phyloP scores from a whole-genome alignment of 2,113 vertebrate genomes.

The Ariopsis seemanni region DNA sequence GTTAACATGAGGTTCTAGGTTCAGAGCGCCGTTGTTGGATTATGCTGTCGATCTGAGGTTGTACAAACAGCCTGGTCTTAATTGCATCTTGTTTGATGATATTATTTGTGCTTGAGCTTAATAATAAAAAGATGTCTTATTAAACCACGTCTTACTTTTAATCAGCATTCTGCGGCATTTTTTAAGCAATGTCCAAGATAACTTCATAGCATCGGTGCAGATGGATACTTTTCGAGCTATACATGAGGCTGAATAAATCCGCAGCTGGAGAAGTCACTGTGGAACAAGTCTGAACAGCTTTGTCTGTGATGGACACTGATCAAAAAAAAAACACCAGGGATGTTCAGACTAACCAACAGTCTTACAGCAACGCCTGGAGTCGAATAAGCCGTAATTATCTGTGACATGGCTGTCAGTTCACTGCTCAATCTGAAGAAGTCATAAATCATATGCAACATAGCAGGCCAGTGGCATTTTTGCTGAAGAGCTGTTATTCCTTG shows the following conservation, averaged over 20 bases:
- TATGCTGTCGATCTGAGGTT: constrained; percentile 16
- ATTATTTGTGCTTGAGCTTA: not conserved
- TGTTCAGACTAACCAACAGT: not conserved
- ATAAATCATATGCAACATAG: constrained; percentile 47
- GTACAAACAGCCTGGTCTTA: constrained; percentile 1
- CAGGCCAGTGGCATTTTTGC: constrained; percentile 29
- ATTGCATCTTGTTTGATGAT: constrained; percentile 9
- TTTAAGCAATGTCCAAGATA: not conserved
- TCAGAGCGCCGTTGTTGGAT: constrained; percentile 3
- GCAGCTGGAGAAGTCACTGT: not conserved
- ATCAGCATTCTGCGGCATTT: not conserved
- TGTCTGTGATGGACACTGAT: not conserved
- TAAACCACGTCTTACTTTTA: not conserved
- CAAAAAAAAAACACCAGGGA: not conserved
- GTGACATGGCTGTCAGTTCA: constrained; percentile 28
- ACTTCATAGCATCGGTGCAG: not conserved
- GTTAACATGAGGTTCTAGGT: constrained; percentile 48
- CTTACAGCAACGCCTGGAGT: not conserved
- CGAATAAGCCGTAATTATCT: constrained; percentile 12
- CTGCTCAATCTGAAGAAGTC: not conserved
- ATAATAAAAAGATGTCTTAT: constrained; percentile 8
- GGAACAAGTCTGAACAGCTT: not conserved
- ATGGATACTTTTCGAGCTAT: not conserved
- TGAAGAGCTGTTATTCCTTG: constrained; percentile 23
- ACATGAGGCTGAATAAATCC: not conserved